phyloP scores from a whole-genome alignment of 2,797 vertebrate genomes.

The Peromyscus melanophrys region DNA sequence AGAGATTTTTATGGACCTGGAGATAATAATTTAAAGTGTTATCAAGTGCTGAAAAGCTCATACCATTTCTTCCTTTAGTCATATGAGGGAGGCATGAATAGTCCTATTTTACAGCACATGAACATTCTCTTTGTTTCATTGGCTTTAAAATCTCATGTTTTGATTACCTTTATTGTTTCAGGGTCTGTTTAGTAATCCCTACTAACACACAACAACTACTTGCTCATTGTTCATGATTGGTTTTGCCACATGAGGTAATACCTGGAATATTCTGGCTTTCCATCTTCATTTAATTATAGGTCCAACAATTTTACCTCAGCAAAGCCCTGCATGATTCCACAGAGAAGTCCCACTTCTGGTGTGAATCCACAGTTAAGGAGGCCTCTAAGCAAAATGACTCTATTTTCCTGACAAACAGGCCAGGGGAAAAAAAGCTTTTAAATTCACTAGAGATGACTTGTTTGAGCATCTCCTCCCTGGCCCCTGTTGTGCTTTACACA shows the following conservation, averaged over 20 bases:
- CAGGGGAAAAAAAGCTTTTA: constrained; percentile 42
- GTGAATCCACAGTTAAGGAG: constrained; percentile 52
- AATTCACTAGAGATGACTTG: constrained; percentile 23
- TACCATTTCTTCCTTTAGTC: neutral
- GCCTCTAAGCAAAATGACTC: constrained; percentile 13
- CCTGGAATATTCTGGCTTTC: constrained; percentile 15
- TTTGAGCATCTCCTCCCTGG: neutral
- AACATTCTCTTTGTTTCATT: neutral
- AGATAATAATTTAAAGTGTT: neutral
- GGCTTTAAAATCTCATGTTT: neutral
- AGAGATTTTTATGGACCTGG: neutral
- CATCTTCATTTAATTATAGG: constrained; percentile 48
- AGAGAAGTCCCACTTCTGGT: constrained; percentile 1
- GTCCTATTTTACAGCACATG: neutral
- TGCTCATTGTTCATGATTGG: neutral
- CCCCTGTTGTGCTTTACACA: neutral
- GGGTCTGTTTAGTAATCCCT: neutral
- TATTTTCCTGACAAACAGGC: neutral
- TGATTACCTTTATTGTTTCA: neutral
- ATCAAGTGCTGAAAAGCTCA: neutral
- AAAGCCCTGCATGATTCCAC: constrained; percentile 65
- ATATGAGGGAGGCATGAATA: neutral
- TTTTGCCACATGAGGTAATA: constrained; percentile 34
- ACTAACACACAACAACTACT: neutral
- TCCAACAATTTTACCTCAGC: constrained; percentile 36